Base-by-base conservation (phyloP, 2,888 invertebrate species). In the Chloroclysta siterata region DNA sequence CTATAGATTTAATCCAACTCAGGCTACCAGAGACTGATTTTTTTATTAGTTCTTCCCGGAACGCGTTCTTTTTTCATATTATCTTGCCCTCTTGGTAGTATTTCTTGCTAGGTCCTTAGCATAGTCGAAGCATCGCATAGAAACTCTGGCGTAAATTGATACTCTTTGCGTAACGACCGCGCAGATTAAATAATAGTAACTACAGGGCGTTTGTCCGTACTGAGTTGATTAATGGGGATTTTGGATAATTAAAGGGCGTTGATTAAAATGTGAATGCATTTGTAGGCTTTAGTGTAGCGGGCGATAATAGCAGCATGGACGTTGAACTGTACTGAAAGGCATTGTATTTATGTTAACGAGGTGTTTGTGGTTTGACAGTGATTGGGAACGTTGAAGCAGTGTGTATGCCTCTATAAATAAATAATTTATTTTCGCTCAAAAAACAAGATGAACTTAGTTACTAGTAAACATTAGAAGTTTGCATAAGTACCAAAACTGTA, bases 171-270 rank as follows among this genome's bases (percentile, higher is more conserved):
- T 28, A 51, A 41, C 11, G 29, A 57, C 28, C 41, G 10, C 50
- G 22, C 41, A 47, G 58, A 29, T 48, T 50, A n/a, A 44, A 58
- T 33, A 51, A 42, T 29, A 57, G 28, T 17, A 0, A 33, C 17
- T 41, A 5, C 29, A 33, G 36, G 17, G 17, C 41, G 41, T 48
- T 28, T 15, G 17, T 48, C 33, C 47, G 56, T 36, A 17, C 55
- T 54, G 42, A 29, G 39, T 55, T 55, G 55, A 55, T 55, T 55
- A 55, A 55, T 55, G 22, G 55, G 36, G 55, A 22, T 55, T 56
- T 56, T 17, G 39, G 56, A 46, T 55, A 55, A 55, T 55, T 55
- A 55, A 7, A 36, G 15, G 33, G 54, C 46, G 46, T 46, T 54
- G 46, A 54, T 29, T 58, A 29, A 46, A 54, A 46, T 46, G 54